phyloP scores from a whole-genome alignment of 2,888 invertebrate species.

The Anorthoa munda region DNA sequence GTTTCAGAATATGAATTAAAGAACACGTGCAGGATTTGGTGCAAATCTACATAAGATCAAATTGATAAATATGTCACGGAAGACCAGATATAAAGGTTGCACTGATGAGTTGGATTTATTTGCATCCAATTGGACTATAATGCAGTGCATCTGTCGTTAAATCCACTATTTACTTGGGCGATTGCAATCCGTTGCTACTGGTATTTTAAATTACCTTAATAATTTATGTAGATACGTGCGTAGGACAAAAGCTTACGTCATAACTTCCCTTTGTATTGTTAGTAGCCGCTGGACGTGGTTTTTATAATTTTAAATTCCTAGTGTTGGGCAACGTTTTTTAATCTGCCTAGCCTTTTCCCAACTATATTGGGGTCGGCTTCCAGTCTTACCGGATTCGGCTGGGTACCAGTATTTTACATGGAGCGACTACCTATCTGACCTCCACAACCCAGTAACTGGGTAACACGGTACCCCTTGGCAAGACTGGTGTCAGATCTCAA shows the following conservation, averaged over 20 bases:
- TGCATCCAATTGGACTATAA: conserved; percentile 37
- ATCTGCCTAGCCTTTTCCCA: no score
- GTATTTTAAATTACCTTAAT: conserved; percentile 27
- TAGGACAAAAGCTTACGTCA: neutral
- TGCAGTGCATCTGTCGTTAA: conserved; percentile 23
- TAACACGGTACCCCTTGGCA: no score
- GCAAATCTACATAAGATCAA: conserved; percentile 23
- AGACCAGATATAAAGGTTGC: conserved; percentile 48
- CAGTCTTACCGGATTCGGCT: no score
- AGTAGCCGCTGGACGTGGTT: neutral
- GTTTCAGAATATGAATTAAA: conserved; percentile 50
- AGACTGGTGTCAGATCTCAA: no score
- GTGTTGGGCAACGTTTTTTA: no score
- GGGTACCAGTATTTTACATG: no score
- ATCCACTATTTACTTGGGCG: conserved; percentile 4
- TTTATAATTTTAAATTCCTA: no score
- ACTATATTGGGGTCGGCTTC: no score
- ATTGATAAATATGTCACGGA: conserved; percentile 56
- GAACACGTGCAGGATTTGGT: conserved; percentile 36
- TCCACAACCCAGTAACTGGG: no score
- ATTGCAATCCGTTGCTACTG: conserved; percentile 19
- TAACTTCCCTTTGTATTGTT: neutral
- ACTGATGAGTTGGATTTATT: conserved; percentile 44
- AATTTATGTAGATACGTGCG: no score
- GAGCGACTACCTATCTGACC: no score